Conservation (phyloP, 2,113 vertebrate genomes). For the Syngnathoides biaculeatus region DNA sequence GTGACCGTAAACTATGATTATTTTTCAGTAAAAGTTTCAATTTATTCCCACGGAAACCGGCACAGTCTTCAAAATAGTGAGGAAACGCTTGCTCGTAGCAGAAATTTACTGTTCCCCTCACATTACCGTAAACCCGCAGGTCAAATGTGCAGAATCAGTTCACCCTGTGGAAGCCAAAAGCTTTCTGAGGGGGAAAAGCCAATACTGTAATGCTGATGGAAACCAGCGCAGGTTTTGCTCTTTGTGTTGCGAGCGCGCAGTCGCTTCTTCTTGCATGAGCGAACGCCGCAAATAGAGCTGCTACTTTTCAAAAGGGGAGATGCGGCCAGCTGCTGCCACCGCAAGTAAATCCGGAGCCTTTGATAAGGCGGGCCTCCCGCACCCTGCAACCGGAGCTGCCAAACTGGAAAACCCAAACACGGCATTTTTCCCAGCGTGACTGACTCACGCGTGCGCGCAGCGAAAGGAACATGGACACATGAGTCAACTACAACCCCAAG, state of each 20-base stretch:
- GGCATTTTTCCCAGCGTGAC: slow-evolving; percentile 10
- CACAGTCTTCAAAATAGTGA: slow-evolving; percentile 40
- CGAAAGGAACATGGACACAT: slow-evolving; percentile 6
- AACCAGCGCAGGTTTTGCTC: slow-evolving; percentile 54
- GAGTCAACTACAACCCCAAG: slow-evolving; percentile 5
- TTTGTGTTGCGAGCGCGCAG: slow-evolving; percentile 40
- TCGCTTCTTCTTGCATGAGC: slow-evolving; percentile 41
- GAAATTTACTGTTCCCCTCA: slow-evolving; percentile 65
- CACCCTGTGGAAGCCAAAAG: slow-evolving; percentile 61
- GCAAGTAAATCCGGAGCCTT: slow-evolving; percentile 8
- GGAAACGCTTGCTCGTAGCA: slow-evolving; percentile 63
- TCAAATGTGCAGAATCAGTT: slow-evolving; percentile 62
- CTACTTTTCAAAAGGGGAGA: slow-evolving; percentile 28
- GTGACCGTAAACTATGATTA: not conserved
- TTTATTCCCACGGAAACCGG: slow-evolving; percentile 70
- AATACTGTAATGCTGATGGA: slow-evolving; percentile 44
- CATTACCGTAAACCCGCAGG: slow-evolving; percentile 44
- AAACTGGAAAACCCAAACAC: slow-evolving; percentile 18
- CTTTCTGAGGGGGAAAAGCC: slow-evolving; percentile 40
- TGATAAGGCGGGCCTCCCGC: slow-evolving; percentile 47
- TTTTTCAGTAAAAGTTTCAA: too few species aligned
- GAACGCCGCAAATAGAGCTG: slow-evolving; percentile 38
- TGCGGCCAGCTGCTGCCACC: slow-evolving; percentile 3
- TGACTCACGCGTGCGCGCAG: slow-evolving; percentile 15
- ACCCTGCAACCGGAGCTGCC: slow-evolving; percentile 8